Conservation (phyloP, 2,888 invertebrate genomes). For the Drosophila lutescens region DNA sequence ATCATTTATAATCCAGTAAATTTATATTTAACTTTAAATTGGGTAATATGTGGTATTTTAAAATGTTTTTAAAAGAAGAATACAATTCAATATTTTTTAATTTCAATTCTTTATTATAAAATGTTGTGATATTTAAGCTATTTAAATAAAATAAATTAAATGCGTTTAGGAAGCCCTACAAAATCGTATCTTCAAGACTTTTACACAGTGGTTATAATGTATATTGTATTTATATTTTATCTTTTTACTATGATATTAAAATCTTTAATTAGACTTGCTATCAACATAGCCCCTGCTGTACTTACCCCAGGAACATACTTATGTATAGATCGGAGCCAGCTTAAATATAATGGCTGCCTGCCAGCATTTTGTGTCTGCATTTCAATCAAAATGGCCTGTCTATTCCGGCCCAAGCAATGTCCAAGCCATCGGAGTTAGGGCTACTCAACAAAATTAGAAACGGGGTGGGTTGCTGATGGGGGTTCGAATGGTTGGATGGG, state of each 20-base stretch:
- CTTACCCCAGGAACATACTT: constrained; percentile 19
- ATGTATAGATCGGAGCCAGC: constrained; percentile 62
- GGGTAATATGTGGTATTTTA: too few species aligned
- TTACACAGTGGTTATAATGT: too few species aligned
- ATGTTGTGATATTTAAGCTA: too few species aligned
- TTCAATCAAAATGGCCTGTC: constrained; percentile 70
- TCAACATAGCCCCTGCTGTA: neutral
- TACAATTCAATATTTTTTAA: too few species aligned
- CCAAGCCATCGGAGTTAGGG: constrained; percentile 48
- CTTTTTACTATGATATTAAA: too few species aligned
- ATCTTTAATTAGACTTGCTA: constrained; percentile 1
- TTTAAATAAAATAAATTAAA: too few species aligned
- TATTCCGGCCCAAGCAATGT: constrained; percentile 35
- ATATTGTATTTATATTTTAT: neutral
- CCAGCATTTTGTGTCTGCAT: constrained; percentile 73
- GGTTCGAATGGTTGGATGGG: neutral
- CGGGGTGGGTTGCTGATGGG: constrained; percentile 27
- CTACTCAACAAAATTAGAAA: constrained; percentile 78
- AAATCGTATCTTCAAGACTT: too few species aligned
- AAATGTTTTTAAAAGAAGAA: too few species aligned
- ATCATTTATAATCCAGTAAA: too few species aligned
- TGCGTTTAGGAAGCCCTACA: too few species aligned
- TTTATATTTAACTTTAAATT: too few species aligned
- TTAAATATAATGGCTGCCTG: constrained; percentile 77
- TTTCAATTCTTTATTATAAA: too few species aligned